Evolutionary conservation across 2,113 vertebrate genomes (phyloP), one percentile per base, ranked within the genome.

Genomic region (Rhodinocichla rosea): DNA sequence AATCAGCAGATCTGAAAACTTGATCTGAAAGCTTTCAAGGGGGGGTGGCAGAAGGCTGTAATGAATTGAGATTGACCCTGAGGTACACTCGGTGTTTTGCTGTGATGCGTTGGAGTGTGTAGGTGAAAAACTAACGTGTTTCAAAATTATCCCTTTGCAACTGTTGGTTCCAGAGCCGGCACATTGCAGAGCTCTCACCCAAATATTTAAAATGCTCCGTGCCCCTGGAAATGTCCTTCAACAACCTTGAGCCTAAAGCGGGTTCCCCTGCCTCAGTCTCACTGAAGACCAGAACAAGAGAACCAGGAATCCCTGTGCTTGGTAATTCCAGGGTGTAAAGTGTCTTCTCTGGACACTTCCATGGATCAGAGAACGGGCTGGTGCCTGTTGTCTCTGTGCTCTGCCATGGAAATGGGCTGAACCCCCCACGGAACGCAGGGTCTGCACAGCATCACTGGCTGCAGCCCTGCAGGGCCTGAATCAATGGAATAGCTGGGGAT

Each of bases 11-110:
- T 85, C 49, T 83, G 63, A 93, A 74, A 87, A 71, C 23, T 17
- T 83, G 30, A 40, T 69, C 83, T 86, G 75, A 87, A 89, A 84
- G 89, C 89, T 96, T 92, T 94, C 55, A n/a, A 56, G 32, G 55
- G 40, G 14, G 79, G 56, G 77, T 9, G 87, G 44, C n/a, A 40
- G 73, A 84, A 87, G n/a, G 65, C 92, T 75, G 17, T 17, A 53
- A 92, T 63, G 77, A 86, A 93, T 89, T 63, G 91, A 81, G 86
- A 11, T 2, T 89, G 83, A 92, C 86, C 83, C 92, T 47, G 64
- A 35, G 57, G 68, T 67, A 6, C 83, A 15, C 55, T 90, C 39
- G 24, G 79, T 59, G 28, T 50, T 83, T 47, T 39, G 79, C 76
- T 64, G 7, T 45, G 89, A 56, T 82, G 83, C 80, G 27, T 9